Base-by-base conservation (phyloP, 2,113 vertebrate species). In the Bostrychus sinensis region DNA sequence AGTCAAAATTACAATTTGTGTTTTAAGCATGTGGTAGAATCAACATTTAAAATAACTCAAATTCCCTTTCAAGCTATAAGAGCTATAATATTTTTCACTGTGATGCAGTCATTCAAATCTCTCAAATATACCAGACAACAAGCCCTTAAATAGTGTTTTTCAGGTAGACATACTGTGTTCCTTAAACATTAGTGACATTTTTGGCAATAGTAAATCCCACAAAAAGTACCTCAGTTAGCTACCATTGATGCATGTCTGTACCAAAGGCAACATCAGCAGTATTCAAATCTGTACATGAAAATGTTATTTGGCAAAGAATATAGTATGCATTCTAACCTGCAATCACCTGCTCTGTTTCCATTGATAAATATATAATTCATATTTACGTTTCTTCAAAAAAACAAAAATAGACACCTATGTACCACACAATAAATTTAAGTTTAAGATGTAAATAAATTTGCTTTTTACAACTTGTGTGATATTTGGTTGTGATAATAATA, bases 101-200 rank as follows among this genome's bases (percentile, higher is more conserved):
- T 64, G 61, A 78, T 66, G 69, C 78, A 70, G 54, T 59, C 67
- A 42, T 73, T 75, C 71, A 85, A 82, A 73, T 87, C 51, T 75
- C 76, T 39, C 62, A 37, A 72, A 81, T 56, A 68, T 78, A 75
- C 72, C 68, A 56, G 81, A 80, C 81, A 75, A 75, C 86, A 80
- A 93, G 91, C 91, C 91, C 92, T 93, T 93, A 78, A 81, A 73
- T 70, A 76, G 74, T 88, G 76, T 88, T 87, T 80, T 85, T 79
- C 83, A 78, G 34, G 74, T 85, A 67, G 75, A 38, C 62, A 48
- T 26, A 34, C 74, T 57, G 20, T 28, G 37, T 56, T 66, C 64
- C 59, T 72, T 41, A 22, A 53, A 71, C 30, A 62, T 57, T 56
- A 78, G 82, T 83, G 63, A 70, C 67, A 71, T 90, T 83, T 92